These are phyloP conservation scores for Drosophila seguyi DNA, from an alignment of 1,140 invertebrate species.

Conservation along the genomic window DNA sequence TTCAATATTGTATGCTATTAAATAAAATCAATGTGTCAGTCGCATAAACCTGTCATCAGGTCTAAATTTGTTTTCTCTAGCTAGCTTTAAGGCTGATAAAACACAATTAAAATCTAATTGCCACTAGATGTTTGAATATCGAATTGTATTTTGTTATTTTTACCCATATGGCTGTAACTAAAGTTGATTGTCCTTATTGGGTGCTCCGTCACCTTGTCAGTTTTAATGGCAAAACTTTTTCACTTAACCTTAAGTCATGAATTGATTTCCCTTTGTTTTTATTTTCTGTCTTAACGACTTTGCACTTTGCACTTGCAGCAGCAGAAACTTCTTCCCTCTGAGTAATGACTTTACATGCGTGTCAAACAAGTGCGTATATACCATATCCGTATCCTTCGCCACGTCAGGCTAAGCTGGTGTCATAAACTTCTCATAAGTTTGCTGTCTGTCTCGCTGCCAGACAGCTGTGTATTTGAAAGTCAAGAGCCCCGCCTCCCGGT, in stretches of 20 bases:
- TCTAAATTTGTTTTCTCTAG: neutral
- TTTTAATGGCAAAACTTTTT: conserved; percentile 77
- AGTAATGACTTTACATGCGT: conserved; percentile 79
- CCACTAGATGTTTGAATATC: neutral
- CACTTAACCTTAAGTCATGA: conserved; percentile 76
- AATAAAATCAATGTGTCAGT: neutral
- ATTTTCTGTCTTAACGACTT: conserved; percentile 66
- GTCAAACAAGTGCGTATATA: conserved; percentile 57
- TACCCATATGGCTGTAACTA: neutral
- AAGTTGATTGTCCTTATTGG: conserved; percentile 7
- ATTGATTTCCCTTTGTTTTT: conserved; percentile 63
- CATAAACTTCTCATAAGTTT: conserved; percentile 67
- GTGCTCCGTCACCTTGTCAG: conserved; percentile 56
- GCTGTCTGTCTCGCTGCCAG: conserved; percentile 19
- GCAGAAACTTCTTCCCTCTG: conserved; percentile 45
- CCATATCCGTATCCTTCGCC: conserved; percentile 20
- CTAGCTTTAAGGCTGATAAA: conserved; percentile 1
- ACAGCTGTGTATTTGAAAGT: conserved; percentile 62
- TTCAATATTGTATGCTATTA: neutral
- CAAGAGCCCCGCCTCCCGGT: conserved; percentile 60
- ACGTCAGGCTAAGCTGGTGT: conserved; percentile 65
- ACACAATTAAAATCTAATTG: neutral
- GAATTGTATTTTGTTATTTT: neutral
- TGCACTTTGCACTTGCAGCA: conserved; percentile 60
- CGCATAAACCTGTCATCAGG: conserved; percentile 13